phyloP scores from a whole-genome alignment of 64 coral and sea anemone genomes.

The Pocillopora damicornis region DNA sequence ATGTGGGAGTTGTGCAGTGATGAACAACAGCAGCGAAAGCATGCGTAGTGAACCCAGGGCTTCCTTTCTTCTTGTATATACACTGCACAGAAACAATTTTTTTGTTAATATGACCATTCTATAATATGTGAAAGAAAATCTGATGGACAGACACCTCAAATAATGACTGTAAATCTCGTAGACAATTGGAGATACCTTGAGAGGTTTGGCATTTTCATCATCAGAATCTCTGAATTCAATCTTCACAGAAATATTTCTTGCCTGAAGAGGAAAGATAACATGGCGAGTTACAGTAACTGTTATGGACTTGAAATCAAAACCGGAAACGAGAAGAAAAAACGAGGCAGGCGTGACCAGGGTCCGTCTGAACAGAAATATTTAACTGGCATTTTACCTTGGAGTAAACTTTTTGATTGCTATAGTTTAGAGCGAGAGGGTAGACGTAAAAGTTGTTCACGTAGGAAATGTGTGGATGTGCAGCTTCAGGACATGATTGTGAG shows the following conservation, averaged over 20 bases:
- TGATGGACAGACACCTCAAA: not conserved
- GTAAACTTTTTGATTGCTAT: slow-evolving; percentile 88
- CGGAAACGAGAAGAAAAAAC: not conserved
- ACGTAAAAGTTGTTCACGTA: slow-evolving; percentile 93
- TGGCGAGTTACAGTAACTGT: not conserved
- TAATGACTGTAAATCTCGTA: not conserved
- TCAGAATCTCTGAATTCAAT: slow-evolving; percentile 92
- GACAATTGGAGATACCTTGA: slow-evolving; percentile 54
- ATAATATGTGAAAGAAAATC: not conserved
- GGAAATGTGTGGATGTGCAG: slow-evolving; percentile 75
- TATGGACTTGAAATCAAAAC: not conserved
- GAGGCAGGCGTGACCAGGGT: not conserved
- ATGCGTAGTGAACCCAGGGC: slow-evolving; percentile 73
- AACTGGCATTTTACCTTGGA: slow-evolving; percentile 60
- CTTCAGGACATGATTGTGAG: slow-evolving; percentile 72
- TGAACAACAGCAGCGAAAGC: slow-evolving; percentile 78
- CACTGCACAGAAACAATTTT: slow-evolving; percentile 46
- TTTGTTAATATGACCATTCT: not conserved
- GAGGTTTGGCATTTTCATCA: slow-evolving; percentile 64
- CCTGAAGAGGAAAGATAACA: slow-evolving; percentile 26
- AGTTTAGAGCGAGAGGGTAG: slow-evolving; percentile 86
- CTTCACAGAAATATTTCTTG: slow-evolving; percentile 84
- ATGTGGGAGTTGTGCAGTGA: slow-evolving; percentile 92
- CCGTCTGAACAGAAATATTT: not conserved
- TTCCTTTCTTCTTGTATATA: slow-evolving; percentile 87